A percentile compares a stretch with the other conserved stretches of the same genome.
Evolutionary conservation across 2,888 invertebrate genomes (phyloP).

Genomic region (Ochropleura leucogaster): DNA sequence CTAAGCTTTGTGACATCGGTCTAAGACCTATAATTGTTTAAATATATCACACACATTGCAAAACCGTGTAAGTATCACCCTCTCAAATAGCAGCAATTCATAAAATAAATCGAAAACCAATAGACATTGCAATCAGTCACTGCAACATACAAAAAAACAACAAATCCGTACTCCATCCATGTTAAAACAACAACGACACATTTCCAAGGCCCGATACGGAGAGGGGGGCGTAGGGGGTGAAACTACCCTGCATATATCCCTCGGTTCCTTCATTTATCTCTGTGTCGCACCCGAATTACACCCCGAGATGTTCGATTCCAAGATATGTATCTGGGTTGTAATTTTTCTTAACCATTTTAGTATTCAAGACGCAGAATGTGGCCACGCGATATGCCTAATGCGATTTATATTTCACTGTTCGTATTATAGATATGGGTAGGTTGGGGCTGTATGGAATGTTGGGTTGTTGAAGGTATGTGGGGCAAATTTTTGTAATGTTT

Average conservation of each 20-base stretch:
- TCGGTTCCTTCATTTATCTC: constrained; percentile 78
- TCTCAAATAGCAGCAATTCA: neutral
- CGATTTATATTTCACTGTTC: constrained; percentile 69
- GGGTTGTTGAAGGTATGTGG: constrained; percentile 8
- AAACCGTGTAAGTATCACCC: neutral
- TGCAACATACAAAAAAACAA: constrained; percentile 55
- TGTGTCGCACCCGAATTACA: constrained; percentile 77
- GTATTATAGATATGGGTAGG: constrained; percentile 49
- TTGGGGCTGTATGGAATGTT: constrained; percentile 28
- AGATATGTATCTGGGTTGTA: constrained; percentile 84
- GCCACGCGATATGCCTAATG: constrained; percentile 78
- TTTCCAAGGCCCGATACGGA: constrained; percentile 70
- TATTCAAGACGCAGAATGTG: constrained; percentile 81
- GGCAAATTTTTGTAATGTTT: constrained; percentile 1
- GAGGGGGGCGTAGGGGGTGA: constrained; percentile 62
- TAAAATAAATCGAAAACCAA: constrained; percentile 31
- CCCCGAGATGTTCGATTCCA: constrained; percentile 79
- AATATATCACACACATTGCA: neutral
- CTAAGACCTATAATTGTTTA: neutral
- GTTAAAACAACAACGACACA: constrained; percentile 71
- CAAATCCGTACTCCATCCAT: constrained; percentile 58
- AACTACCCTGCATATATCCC: constrained; percentile 67
- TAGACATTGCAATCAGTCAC: constrained; percentile 34
- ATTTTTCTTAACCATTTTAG: constrained; percentile 83
- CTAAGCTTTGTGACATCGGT: neutral